Conservation (phyloP, 2,797 vertebrate genomes). For the Linurgus olivaceus region DNA sequence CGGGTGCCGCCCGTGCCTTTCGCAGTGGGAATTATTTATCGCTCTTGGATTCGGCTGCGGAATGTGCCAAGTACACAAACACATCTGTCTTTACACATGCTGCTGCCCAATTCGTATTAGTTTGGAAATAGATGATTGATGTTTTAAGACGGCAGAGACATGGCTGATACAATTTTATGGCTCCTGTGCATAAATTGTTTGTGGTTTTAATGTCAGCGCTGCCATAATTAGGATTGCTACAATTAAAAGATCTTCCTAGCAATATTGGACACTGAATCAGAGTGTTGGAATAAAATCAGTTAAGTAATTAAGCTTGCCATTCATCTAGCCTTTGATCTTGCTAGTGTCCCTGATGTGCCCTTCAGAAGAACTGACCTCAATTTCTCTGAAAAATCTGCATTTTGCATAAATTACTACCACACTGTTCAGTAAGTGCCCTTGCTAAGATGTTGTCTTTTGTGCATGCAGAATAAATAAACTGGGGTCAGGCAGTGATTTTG, state of each 20-base stretch:
- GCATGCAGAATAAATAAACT: slow-evolving; percentile 88
- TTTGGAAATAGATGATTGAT: neutral
- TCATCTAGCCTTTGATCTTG: neutral
- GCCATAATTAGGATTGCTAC: neutral
- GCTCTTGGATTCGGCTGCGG: neutral
- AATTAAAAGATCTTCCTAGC: neutral
- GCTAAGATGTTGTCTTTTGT: neutral
- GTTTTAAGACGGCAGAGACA: neutral
- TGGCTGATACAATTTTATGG: neutral
- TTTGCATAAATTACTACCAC: neutral
- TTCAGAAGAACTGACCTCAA: neutral
- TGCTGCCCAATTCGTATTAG: neutral
- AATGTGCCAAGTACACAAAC: neutral
- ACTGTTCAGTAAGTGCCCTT: neutral
- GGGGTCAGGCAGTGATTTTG: slow-evolving; percentile 96
- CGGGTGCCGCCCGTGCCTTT: neutral
- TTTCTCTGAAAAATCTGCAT: neutral
- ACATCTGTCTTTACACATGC: neutral
- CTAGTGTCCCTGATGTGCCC: neutral
- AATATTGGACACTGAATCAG: neutral
- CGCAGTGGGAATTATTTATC: neutral
- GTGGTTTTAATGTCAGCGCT: neutral
- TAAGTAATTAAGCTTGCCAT: neutral
- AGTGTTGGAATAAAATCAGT: neutral
- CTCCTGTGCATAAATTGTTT: neutral